Percentiles rank a stretch among this genome's conserved stretches.
Evolutionary conservation across 2,888 invertebrate genomes (phyloP).

Genomic region (Diarsia brunnea): DNA sequence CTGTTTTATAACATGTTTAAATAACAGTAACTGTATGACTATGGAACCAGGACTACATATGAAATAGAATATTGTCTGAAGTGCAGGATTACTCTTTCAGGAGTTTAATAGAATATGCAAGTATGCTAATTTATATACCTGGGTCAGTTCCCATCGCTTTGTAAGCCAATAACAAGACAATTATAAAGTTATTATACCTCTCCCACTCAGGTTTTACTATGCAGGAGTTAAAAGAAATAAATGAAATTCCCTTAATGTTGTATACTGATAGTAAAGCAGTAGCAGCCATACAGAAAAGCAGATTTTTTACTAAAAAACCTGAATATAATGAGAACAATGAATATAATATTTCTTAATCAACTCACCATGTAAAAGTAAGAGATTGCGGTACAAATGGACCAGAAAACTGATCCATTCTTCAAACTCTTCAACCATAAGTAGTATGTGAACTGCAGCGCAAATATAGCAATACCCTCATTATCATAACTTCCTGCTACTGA

Average conservation of each 20-base stretch:
- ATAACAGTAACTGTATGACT: constrained; percentile 5
- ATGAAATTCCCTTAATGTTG: neutral
- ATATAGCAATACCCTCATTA: constrained; percentile 99
- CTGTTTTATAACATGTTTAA: neutral
- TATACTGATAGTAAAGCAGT: too few species aligned
- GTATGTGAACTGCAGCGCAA: constrained; percentile 99
- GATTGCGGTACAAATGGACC: constrained; percentile 98
- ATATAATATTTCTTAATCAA: neutral
- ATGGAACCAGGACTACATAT: neutral
- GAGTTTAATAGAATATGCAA: constrained; percentile 1
- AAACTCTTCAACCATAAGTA: constrained; percentile 99
- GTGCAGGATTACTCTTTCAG: neutral
- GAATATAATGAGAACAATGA: neutral
- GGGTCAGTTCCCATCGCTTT: neutral
- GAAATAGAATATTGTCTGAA: neutral
- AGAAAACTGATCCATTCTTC: constrained; percentile 99
- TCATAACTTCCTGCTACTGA: constrained; percentile 99
- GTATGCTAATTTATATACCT: constrained; percentile 16
- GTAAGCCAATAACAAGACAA: neutral
- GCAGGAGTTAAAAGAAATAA: neutral
- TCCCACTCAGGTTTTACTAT: neutral
- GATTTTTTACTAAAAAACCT: neutral
- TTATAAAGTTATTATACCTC: neutral
- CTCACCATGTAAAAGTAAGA: constrained; percentile 99
- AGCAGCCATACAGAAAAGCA: too few species aligned